Conservation (phyloP, 2,888 invertebrate species). For the Sarcophaga carnaria region DNA sequence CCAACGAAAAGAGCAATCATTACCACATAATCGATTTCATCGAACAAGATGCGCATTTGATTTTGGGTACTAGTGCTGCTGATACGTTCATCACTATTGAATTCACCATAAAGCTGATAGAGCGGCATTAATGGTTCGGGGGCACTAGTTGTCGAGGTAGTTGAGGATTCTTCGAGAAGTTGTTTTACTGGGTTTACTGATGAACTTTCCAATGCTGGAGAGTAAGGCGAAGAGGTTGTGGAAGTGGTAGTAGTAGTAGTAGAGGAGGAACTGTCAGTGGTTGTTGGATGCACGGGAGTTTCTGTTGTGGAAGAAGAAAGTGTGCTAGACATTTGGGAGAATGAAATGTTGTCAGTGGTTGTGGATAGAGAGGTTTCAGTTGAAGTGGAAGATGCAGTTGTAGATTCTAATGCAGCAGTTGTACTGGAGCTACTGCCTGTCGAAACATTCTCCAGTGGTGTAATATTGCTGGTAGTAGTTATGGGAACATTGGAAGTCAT, state of each 20-base stretch:
- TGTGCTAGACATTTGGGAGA: slow-evolving; percentile 21
- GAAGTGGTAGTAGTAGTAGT: neutral
- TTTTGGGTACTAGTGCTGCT: slow-evolving; percentile 44
- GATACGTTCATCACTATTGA: neutral
- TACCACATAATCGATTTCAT: slow-evolving; percentile 68
- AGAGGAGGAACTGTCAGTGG: slow-evolving; percentile 6
- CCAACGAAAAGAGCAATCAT: slow-evolving; percentile 64
- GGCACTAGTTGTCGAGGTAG: slow-evolving; percentile 63
- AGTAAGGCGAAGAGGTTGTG: slow-evolving; percentile 52
- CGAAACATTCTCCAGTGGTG: slow-evolving; percentile 3
- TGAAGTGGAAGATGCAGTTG: slow-evolving; percentile 1
- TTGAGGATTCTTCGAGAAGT: neutral
- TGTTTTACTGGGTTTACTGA: slow-evolving; percentile 15
- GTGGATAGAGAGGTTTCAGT: slow-evolving; percentile 6
- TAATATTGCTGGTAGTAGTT: neutral
- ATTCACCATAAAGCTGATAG: slow-evolving; percentile 53
- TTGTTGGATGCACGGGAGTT: slow-evolving; percentile 22
- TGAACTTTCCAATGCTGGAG: neutral
- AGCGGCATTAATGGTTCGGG: slow-evolving; percentile 71
- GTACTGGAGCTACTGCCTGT: slow-evolving; percentile 19
- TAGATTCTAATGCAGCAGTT: slow-evolving; percentile 6
- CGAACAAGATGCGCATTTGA: slow-evolving; percentile 58
- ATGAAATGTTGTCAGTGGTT: slow-evolving; percentile 14
- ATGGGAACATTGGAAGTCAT: neutral
- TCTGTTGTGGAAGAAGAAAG: neutral